Evolutionary conservation across 2,888 invertebrate genomes (phyloP).

Genomic region (Sphinx pinastri): DNA sequence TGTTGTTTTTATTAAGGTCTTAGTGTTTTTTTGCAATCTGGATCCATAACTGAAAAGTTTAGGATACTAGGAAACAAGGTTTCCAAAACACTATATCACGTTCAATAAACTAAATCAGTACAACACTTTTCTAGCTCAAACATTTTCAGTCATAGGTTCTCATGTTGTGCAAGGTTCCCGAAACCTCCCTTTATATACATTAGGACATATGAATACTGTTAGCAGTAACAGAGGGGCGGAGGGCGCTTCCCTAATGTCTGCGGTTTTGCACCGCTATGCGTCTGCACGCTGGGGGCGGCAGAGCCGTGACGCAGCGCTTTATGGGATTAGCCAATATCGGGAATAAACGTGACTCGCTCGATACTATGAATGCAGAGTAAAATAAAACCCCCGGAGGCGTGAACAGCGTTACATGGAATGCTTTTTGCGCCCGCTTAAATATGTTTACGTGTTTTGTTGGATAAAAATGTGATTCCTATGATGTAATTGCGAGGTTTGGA

Average conservation of each 20-base stretch:
- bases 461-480: not conserved
- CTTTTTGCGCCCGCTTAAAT: not conserved
- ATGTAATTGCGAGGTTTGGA: no score
- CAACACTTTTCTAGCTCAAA: no score
- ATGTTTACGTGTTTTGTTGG: not conserved
- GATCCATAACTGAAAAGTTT: not conserved
- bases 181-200: not conserved
- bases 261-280: conserved; percentile 34
- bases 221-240: not conserved
- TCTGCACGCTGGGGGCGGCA: conserved; percentile 23
- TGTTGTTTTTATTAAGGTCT: no score
- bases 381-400: not conserved
- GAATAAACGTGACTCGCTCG: not conserved
- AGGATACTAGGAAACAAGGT: not conserved
- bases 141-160: not conserved
- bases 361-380: not conserved
- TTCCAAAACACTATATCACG: no score
- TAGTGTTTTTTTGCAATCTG: no score
- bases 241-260: conserved; percentile 38
- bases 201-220: not conserved
- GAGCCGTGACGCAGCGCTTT: conserved; percentile 22
- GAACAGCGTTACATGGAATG: not conserved
- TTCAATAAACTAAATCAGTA: no score
- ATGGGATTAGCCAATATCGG: conserved; percentile 14
- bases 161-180: not conserved